Base-by-base conservation (phyloP, 2,888 invertebrate species). In the Aphrophora alni region DNA sequence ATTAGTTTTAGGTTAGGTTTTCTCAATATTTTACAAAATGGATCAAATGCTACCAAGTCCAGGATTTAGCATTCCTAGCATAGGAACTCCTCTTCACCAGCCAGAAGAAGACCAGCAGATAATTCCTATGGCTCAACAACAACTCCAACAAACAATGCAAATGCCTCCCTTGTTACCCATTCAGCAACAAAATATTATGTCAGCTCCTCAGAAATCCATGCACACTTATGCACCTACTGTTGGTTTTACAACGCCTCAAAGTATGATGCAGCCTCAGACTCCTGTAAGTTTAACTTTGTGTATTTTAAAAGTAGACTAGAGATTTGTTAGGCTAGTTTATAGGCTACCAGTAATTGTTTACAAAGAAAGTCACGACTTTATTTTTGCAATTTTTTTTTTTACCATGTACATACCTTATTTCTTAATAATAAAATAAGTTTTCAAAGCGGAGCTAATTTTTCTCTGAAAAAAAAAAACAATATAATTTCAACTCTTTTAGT, bases 11-110 rank as follows among this genome's bases (percentile, higher is more conserved):
- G 21, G 21, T 21, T 59, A 21, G 59, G 59, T n/a, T 21, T 21
- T 14, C 12, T 5, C 8, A 33, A 3, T 5, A 3, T 8, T 33
- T 5, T 14, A 12, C 44, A 80, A 26, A 38, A 96, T 96, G 96
- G 96, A 97, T 92, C 95, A 95, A 89, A 96, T 97, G 95, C 90
- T 97, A 82, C 94, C 95, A 33, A 97, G 96, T 89, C 97, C 97
- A 25, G 95, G 95, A 83, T 94, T 93, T 86, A 95, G 95, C 85
- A 96, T 97, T 88, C 96, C 96, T 83, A 96, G 96, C 86, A 95
- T 97, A 87, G 96, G 95, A 79, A 97, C 97, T 7, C 97, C 97
- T 1, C 88, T 96, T 21, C 96, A 97, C 90, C 96, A 96, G 86
- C 95, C 95, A 25, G 96, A 97, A 87, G 96, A 97, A 87, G 97